phyloP scores from a whole-genome alignment of 2,797 vertebrate genomes.

The Synanceia verrucosa region DNA sequence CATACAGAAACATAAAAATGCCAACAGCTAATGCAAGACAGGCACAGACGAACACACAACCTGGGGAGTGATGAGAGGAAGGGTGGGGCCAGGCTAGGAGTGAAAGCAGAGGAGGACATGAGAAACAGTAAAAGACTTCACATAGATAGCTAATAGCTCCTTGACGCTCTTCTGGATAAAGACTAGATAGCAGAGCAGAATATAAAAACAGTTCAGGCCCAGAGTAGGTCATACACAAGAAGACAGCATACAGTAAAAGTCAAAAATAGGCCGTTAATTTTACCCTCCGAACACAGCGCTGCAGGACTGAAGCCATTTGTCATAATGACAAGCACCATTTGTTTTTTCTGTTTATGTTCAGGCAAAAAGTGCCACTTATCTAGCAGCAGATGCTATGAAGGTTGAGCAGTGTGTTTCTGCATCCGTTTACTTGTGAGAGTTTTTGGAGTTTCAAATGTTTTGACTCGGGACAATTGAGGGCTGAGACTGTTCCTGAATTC shows the following conservation, averaged over 20 bases:
- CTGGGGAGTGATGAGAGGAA: not conserved
- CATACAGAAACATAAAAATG: slow-evolving; percentile 43
- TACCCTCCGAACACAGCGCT: not conserved
- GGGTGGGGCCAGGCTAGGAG: not conserved
- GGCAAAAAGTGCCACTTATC: not conserved
- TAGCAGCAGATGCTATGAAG: not conserved
- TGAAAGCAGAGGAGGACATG: not conserved
- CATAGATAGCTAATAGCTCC: slow-evolving; percentile 3
- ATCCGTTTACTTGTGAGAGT: not conserved
- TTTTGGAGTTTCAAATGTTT: not conserved
- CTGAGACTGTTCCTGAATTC: not conserved
- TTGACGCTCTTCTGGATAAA: slow-evolving; percentile 4
- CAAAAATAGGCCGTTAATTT: slow-evolving; percentile 10
- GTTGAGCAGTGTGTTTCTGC: not conserved
- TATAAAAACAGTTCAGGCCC: slow-evolving; percentile 2
- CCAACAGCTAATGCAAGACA: slow-evolving; percentile 32
- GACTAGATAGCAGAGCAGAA: not conserved
- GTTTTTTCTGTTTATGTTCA: slow-evolving; percentile 5
- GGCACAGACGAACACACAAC: slow-evolving; percentile 27
- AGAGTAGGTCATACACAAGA: slow-evolving; percentile 15
- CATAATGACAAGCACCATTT: slow-evolving; percentile 12
- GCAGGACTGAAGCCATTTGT: slow-evolving; percentile 15
- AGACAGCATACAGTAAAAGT: not conserved
- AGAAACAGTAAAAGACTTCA: slow-evolving; percentile 17
- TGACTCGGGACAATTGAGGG: not conserved